These are phyloP conservation scores for Hapalemur alaotrensis DNA, from an alignment of 2,797 vertebrate genomes.

Conservation along the genomic window DNA sequence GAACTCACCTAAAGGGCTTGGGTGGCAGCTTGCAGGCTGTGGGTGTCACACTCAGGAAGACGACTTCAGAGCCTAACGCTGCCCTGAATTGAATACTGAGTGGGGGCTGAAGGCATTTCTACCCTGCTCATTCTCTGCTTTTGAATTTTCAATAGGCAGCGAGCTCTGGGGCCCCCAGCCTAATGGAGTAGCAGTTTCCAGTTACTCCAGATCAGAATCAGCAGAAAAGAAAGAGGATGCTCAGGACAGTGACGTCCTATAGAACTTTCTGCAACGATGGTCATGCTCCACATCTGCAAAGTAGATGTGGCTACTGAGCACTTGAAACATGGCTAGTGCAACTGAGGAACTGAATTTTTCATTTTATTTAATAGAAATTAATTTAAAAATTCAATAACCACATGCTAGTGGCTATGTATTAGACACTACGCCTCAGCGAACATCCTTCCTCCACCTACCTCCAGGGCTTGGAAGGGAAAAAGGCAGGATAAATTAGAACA, in stretches of 20 bases:
- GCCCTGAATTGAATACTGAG: neutral
- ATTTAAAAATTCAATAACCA: neutral
- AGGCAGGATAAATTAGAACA: neutral
- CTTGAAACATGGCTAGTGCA: neutral
- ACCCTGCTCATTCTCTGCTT: neutral
- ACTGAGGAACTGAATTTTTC: neutral
- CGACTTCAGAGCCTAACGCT: neutral
- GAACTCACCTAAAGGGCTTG: neutral
- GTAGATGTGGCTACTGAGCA: too few species aligned
- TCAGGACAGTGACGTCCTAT: neutral
- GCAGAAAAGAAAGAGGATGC: neutral
- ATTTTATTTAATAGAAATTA: constrained; percentile 14
- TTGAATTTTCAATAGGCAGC: neutral
- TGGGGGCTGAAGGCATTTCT: neutral
- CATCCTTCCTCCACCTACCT: constrained; percentile 28
- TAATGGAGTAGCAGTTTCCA: neutral
- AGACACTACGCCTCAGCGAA: neutral
- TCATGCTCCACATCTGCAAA: neutral
- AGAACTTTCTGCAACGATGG: neutral
- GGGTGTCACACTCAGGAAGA: neutral
- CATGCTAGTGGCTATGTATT: neutral
- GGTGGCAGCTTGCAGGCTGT: neutral
- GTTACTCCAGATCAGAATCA: neutral
- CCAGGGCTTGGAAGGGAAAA: constrained; percentile 9
- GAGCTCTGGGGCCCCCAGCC: neutral